phyloP scores from a whole-genome alignment of 2,797 vertebrate species.

The Micromesistius poutassou region DNA sequence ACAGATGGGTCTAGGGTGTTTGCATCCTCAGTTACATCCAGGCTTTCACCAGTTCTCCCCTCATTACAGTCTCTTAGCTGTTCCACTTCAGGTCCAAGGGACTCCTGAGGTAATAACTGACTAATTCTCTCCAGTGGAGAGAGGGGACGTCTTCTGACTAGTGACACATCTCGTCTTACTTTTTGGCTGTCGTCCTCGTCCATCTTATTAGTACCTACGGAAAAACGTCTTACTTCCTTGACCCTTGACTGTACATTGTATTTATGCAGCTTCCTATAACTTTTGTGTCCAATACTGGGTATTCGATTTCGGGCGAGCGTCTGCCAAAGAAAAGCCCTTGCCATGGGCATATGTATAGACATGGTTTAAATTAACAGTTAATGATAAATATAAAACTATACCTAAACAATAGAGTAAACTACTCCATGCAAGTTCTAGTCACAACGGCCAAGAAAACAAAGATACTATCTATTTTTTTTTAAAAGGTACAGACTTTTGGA shows the following conservation, averaged over 20 bases:
- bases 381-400: background rate
- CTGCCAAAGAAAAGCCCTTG: constrained; percentile 29
- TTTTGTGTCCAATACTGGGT: constrained; percentile 12
- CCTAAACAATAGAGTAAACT: background rate
- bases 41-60: constrained; percentile 11
- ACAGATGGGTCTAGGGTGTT: background rate
- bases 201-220: constrained; percentile 30
- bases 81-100: constrained; percentile 68
- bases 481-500: background rate
- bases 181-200: constrained; percentile 34
- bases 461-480: no score
- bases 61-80: constrained; percentile 56
- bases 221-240: constrained; percentile 36
- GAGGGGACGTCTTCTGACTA: constrained; percentile 57
- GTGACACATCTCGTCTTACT: constrained; percentile 13
- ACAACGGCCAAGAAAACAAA: background rate
- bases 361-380: constrained; percentile 20
- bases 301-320: constrained; percentile 41
- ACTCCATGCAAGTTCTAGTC: background rate
- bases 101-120: constrained; percentile 66
- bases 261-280: constrained; percentile 7
- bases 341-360: constrained; percentile 25
- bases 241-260: constrained; percentile 9
- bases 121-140: constrained; percentile 80
- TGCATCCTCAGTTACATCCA: background rate